A percentile compares a stretch with the other conserved stretches of the same genome.
phyloP scores from a whole-genome alignment of 1,140 invertebrate genomes.

The Bombus confusus region DNA sequence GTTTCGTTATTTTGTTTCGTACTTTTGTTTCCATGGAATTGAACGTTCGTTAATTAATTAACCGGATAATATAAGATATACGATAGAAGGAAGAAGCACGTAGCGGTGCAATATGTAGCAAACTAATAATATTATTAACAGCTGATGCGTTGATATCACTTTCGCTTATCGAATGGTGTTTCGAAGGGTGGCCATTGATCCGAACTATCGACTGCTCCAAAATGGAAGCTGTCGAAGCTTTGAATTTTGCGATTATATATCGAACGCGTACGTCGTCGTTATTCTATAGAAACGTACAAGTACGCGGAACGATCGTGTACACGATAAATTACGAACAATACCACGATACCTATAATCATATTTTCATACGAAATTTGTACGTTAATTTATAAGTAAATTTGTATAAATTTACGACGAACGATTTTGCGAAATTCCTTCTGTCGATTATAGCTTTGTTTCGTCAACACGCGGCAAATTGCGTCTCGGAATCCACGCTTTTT shows the following conservation, averaged over 20 bases:
- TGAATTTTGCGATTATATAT: not conserved
- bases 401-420: too few species aligned
- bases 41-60: not conserved
- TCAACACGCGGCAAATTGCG: not conserved
- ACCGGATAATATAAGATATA: not conserved
- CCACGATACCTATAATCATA: too few species aligned
- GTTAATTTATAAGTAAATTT: too few species aligned
- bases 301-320: too few species aligned
- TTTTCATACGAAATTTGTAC: too few species aligned
- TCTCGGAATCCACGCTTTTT: conserved; percentile 5
- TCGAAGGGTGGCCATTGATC: not conserved
- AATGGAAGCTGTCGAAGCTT: not conserved
- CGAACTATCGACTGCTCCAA: not conserved
- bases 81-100: not conserved
- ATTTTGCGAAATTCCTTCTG: not conserved
- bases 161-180: conserved; percentile 20
- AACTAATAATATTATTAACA: too few species aligned
- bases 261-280: too few species aligned
- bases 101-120: not conserved
- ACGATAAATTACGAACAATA: too few species aligned
- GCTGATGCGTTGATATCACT: not conserved
- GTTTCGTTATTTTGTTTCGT: not conserved
- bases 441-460: not conserved
- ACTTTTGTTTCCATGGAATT: not conserved
- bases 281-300: too few species aligned